Percentiles rank a stretch among this genome's conserved stretches.
Evolutionary conservation across 2,797 vertebrate species (phyloP).

Genomic region (Cryptoblepharus egeriae): DNA sequence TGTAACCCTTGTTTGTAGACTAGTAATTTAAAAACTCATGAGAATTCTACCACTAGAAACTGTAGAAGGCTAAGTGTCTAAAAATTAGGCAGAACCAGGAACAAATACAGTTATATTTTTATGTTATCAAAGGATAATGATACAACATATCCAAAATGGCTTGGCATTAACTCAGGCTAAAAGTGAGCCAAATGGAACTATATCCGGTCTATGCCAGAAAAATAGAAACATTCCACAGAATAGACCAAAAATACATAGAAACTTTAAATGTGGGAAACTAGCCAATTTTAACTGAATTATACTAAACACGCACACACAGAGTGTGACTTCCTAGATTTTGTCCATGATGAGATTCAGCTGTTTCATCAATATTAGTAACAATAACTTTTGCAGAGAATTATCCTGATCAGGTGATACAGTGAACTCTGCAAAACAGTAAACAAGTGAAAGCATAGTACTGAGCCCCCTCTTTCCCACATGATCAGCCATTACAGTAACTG

Average conservation of each 20-base stretch:
- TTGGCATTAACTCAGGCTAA: neutral
- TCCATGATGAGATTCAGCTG: neutral
- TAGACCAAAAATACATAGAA: neutral
- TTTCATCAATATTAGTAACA: neutral
- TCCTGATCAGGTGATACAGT: neutral
- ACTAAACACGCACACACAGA: too few species aligned
- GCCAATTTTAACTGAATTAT: neutral
- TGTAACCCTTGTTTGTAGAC: neutral
- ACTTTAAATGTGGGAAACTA: neutral
- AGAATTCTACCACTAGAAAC: constrained; percentile 9
- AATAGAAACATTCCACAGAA: neutral
- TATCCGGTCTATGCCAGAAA: neutral
- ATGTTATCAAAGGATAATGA: neutral
- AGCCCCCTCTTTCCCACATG: neutral
- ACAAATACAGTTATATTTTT: constrained; percentile 16
- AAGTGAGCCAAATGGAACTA: constrained; percentile 10
- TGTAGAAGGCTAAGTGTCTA: neutral
- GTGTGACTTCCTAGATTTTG: neutral
- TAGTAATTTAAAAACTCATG: constrained; percentile 12
- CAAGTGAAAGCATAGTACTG: neutral
- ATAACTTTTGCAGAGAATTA: neutral
- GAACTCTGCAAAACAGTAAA: neutral
- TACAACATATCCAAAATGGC: accelerated
- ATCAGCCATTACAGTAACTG: neutral
- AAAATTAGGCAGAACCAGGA: neutral